These are phyloP conservation scores for Carcina quercana DNA, from an alignment of 2,888 invertebrate species.

Conservation along the genomic window DNA sequence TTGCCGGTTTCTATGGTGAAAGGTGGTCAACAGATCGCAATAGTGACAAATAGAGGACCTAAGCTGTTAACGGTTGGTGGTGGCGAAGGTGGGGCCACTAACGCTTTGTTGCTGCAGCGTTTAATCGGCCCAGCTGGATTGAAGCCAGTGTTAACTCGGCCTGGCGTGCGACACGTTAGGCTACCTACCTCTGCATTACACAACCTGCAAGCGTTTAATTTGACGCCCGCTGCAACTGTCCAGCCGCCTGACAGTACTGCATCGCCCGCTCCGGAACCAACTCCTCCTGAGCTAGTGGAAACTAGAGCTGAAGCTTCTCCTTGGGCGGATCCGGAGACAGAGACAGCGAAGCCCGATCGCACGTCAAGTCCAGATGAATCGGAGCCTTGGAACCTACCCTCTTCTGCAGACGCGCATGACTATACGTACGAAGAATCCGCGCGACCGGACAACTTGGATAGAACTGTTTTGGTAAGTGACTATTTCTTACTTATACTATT, in stretches of 20 bases:
- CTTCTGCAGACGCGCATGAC: slow-evolving; percentile 47
- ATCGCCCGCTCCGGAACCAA: slow-evolving; percentile 39
- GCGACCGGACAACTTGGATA: slow-evolving; percentile 52
- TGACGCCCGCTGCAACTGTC: slow-evolving; percentile 39
- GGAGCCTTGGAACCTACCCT: slow-evolving; percentile 55
- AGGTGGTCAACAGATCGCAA: slow-evolving; percentile 81
- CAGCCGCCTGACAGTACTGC: slow-evolving; percentile 53
- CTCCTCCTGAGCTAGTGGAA: slow-evolving; percentile 55
- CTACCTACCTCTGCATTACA: slow-evolving; percentile 61
- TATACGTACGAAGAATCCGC: slow-evolving; percentile 62
- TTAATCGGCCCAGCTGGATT: slow-evolving; percentile 78
- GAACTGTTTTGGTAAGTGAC: slow-evolving; percentile 63
- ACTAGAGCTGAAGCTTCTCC: slow-evolving; percentile 50
- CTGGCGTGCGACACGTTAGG: slow-evolving; percentile 72
- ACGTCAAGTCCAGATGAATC: slow-evolving; percentile 55
- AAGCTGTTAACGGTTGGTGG: slow-evolving; percentile 64
- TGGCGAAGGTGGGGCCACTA: slow-evolving; percentile 69
- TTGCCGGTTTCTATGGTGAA: slow-evolving; percentile 82
- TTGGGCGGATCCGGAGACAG: slow-evolving; percentile 47
- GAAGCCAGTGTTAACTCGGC: slow-evolving; percentile 68
- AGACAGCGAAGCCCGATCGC: slow-evolving; percentile 46
- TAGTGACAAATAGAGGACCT: slow-evolving; percentile 80
- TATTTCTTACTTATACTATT: too few relatives aligned
- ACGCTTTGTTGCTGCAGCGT: slow-evolving; percentile 78
- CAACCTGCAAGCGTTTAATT: slow-evolving; percentile 56